These are phyloP conservation scores for Anticlea derivata DNA, from an alignment of 2,888 invertebrate species.

Conservation along the genomic window DNA sequence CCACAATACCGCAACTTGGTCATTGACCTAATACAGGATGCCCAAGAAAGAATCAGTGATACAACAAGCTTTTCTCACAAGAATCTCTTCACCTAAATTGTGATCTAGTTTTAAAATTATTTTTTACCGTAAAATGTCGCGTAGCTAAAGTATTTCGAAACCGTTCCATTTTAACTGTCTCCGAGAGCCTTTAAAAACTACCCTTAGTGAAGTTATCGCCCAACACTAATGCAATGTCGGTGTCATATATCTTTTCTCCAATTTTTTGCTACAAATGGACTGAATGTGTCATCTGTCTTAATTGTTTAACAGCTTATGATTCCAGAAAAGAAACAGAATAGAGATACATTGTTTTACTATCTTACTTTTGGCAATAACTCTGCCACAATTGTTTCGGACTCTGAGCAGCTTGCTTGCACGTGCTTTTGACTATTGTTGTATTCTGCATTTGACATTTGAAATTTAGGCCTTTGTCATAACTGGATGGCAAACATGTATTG, in stretches of 20 bases:
- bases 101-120: too few species aligned
- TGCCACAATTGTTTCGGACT: conserved; percentile 41
- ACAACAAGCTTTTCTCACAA: too few species aligned
- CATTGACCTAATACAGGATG: too few species aligned
- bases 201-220: conserved; percentile 24
- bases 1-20: too few species aligned
- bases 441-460: conserved; percentile 43
- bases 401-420: conserved; percentile 46
- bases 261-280: conserved; percentile 62
- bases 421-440: conserved; percentile 48
- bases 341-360: conserved; percentile 36
- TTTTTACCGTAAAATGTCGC: too few species aligned
- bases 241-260: conserved; percentile 61
- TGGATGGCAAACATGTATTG: conserved; percentile 41
- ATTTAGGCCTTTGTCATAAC: conserved; percentile 49
- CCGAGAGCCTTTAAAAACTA: conserved; percentile 34
- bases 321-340: conserved; percentile 40
- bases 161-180: background rate
- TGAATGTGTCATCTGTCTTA: conserved; percentile 65
- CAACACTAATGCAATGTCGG: conserved; percentile 53
- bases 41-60: too few species aligned
- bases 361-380: conserved; percentile 37
- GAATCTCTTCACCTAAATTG: too few species aligned
- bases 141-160: background rate
- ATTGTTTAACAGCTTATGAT: conserved; percentile 70